Evolutionary conservation across 2,888 invertebrate genomes (phyloP), one percentile per base, ranked within the genome.

Genomic region (Auanema freiburgensis): DNA sequence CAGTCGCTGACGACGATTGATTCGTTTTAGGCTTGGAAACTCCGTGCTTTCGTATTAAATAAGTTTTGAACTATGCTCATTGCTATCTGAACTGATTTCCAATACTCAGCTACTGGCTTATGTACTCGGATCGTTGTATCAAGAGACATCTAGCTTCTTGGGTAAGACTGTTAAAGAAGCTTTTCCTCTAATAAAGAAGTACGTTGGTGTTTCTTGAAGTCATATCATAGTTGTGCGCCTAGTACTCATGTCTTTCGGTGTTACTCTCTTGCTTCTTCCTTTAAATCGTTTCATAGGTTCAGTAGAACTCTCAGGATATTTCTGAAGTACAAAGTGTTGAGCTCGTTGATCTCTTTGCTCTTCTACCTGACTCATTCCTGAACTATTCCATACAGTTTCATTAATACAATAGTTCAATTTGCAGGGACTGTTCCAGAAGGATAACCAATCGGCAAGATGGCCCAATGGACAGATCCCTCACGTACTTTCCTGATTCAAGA

Each of bases 381-480:
- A n/a, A n/a, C n/a, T n/a, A n/a, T n/a, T n/a, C n/a, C n/a, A n/a
- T n/a, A n/a, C n/a, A n/a, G n/a, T n/a, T n/a, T n/a, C n/a, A n/a
- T n/a, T n/a, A n/a, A n/a, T n/a, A n/a, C n/a, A n/a, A n/a, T n/a
- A n/a, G 33, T 33, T 33, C 3, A 5, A 46, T 16, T 46, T 16
- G 4, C 46, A 18, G 21, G 46, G 46, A 46, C 46, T 16, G 46
- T 24, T 41, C 18, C 24, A 18, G 18, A 11, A 24, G 41, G 16
- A n/a, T 55, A n/a, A 40, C 55, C 25, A 25, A 66, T 24, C 58
- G 60, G 60, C 1, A 4, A 52, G 43, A 75, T 75, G 72, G 72
- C 75, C 4, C 64, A 67, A 12, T 75, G 75, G 75, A 75, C 75
- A 14, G 75, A 75, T 57, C 68, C 69, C 2, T 71, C 72, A 4